Evolutionary conservation across 2,797 vertebrate genomes (phyloP), one percentile per base, ranked within the genome.

Genomic region (Hybognathus amarus): DNA sequence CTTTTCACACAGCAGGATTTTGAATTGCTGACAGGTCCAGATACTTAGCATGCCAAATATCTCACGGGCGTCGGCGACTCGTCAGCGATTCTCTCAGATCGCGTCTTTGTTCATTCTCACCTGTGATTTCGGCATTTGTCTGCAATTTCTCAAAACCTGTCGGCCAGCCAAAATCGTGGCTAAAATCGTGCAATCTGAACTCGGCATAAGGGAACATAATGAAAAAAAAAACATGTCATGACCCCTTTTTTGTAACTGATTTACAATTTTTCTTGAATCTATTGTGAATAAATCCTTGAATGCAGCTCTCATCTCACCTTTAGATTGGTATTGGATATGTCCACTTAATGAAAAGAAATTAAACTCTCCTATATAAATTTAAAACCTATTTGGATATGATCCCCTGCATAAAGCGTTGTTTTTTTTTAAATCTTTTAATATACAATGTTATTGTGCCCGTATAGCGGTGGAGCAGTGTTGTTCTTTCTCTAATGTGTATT

Each of bases 401-500:
- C 84, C 71, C 81, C 30, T 52, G 67, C 61, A 63, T 82, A 88
- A n/a, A 74, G 77, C 77, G 92, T 92, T 91, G 91, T 91, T 91
- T 90, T 86, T 86, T 6, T 2, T 2, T 1, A 24, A 54, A 90
- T 91, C 80, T 90, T 59, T 56, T 84, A 74, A 89, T 88, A 83
- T 77, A 73, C 71, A 77, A 71, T 86, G 86, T 91, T 89, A 88
- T 91, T 91, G 90, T 80, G 82, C 79, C 17, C 40, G 73, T 89
- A 85, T 88, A 87, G 85, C 81, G 86, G 83, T 89, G 80, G 59
- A 45, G 52, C 79, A 80, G 84, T 89, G 73, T 82, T 90, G 89
- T 89, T 88, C 61, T 83, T 84, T 88, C 82, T 89, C 82, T 89
- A 91, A 92, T 90, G 88, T 87, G 87, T 92, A 93, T 92, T 91